Evolutionary conservation across 1,140 invertebrate species (phyloP).

Genomic region (Vanessa atalanta): DNA sequence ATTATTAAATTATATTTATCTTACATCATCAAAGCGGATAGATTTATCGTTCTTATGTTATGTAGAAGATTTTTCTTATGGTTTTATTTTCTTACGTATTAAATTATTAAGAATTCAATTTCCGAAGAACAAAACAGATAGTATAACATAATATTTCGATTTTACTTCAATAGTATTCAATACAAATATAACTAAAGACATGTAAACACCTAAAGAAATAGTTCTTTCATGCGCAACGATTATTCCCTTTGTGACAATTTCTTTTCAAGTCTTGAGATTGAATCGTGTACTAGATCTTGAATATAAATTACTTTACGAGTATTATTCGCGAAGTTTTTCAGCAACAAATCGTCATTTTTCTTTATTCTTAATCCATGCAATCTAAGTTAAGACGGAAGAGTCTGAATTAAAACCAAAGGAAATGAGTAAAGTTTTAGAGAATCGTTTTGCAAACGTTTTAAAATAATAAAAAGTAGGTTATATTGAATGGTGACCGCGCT

Average conservation of each 20-base stretch:
- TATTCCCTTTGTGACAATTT: neutral
- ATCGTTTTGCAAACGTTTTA: slow-evolving; percentile 12
- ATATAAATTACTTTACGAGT: slow-evolving; percentile 9
- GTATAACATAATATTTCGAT: too few relatives aligned
- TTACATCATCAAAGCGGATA: too few relatives aligned
- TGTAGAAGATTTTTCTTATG: too few relatives aligned
- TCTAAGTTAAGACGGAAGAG: slow-evolving; percentile 23
- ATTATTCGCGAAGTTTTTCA: neutral
- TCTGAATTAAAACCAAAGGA: slow-evolving; percentile 22
- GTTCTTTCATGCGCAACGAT: too few relatives aligned
- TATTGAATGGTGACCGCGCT: slow-evolving; percentile 30
- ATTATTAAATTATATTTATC: too few relatives aligned
- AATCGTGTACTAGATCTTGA: neutral
- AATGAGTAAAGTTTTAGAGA: slow-evolving; percentile 23
- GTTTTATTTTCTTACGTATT: too few relatives aligned
- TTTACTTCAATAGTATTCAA: too few relatives aligned
- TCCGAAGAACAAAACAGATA: too few relatives aligned
- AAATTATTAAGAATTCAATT: too few relatives aligned
- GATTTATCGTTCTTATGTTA: too few relatives aligned
- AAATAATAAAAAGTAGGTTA: slow-evolving; percentile 14
- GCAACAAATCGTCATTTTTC: slow-evolving; percentile 3
- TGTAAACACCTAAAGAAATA: too few relatives aligned
- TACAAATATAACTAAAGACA: too few relatives aligned
- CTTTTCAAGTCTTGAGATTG: neutral
- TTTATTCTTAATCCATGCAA: slow-evolving; percentile 15